Conservation (phyloP, 2,113 vertebrate species). For the Diphyllodes magnificus region DNA sequence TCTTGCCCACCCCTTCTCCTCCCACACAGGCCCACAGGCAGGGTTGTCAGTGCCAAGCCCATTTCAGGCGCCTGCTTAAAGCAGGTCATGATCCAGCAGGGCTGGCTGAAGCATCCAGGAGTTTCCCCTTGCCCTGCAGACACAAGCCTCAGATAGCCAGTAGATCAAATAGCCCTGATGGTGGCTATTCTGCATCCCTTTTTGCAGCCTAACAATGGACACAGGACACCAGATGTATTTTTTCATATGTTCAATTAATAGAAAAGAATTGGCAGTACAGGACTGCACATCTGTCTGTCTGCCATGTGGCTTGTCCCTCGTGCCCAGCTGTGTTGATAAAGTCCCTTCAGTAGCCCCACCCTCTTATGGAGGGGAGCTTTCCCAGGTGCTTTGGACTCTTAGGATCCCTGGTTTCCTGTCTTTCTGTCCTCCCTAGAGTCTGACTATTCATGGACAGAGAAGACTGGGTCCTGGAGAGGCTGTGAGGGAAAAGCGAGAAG, state of each 20-base stretch:
- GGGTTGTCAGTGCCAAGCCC: background rate
- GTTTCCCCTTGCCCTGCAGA: background rate
- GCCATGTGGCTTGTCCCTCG: fast-evolving
- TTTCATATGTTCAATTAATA: background rate
- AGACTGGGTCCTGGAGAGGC: background rate
- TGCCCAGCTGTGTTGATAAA: background rate
- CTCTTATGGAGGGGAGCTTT: background rate
- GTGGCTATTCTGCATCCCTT: background rate
- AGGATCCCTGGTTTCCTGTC: background rate
- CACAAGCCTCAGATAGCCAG: background rate
- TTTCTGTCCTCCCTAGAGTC: background rate
- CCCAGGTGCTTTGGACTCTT: background rate
- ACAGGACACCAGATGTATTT: background rate
- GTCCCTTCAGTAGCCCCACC: background rate
- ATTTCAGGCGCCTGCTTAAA: background rate
- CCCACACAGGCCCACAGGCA: background rate
- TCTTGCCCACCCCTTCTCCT: background rate
- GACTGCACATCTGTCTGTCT: background rate
- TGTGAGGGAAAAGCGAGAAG: background rate
- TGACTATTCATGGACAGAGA: background rate
- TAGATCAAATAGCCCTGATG: too few species aligned
- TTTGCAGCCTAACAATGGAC: background rate
- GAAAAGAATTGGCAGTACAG: background rate
- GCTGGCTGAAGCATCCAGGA: background rate
- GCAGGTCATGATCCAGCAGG: background rate